phyloP scores from a whole-genome alignment of 2,797 vertebrate genomes.

The Syngnathus acus region DNA sequence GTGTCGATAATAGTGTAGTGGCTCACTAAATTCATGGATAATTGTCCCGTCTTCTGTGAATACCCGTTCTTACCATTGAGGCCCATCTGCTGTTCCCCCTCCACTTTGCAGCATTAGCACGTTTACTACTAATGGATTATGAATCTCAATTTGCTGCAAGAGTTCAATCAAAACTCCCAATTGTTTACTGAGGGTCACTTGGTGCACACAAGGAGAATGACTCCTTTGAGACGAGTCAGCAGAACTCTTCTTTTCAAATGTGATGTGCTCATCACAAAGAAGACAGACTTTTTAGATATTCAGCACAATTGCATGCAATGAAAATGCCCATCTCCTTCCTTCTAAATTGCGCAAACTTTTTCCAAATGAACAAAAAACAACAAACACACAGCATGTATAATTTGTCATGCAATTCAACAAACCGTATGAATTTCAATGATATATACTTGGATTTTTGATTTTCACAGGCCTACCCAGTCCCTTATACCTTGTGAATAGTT shows the following conservation, averaged over 20 bases:
- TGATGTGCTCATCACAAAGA: neutral
- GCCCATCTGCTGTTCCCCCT: neutral
- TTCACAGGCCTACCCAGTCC: no score
- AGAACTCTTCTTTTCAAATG: slow-evolving; percentile 15
- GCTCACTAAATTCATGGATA: neutral
- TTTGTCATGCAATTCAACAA: neutral
- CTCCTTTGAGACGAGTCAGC: slow-evolving; percentile 9
- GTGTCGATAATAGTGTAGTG: neutral
- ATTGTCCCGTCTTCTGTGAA: neutral
- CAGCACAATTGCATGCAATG: neutral
- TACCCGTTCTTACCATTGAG: neutral
- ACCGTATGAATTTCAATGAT: neutral
- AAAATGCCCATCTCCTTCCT: neutral
- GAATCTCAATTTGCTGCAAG: slow-evolving; percentile 38
- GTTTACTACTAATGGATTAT: slow-evolving; percentile 46
- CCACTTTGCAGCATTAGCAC: neutral
- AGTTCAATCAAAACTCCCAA: slow-evolving; percentile 34
- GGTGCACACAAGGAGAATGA: slow-evolving; percentile 6
- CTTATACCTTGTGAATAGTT: no score
- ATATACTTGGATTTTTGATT: no score
- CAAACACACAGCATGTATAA: neutral
- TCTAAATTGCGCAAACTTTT: slow-evolving; percentile 3
- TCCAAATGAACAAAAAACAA: slow-evolving; percentile 4
- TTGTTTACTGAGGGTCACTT: slow-evolving; percentile 27
- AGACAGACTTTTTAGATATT: neutral